phyloP scores from a whole-genome alignment of 2,888 invertebrate species.

The Taphrorychus bicolor region DNA sequence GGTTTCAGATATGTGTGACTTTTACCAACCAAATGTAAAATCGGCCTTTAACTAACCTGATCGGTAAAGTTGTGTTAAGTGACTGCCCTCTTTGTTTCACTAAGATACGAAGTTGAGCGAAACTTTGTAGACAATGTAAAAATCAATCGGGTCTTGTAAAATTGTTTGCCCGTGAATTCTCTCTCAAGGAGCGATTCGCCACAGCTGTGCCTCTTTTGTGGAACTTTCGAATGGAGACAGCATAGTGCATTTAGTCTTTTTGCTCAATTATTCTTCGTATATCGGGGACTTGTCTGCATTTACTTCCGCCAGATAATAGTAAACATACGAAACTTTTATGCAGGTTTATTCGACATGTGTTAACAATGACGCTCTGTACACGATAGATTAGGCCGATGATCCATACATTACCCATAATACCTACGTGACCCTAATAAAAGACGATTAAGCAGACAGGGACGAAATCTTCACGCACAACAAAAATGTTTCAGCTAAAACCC shows the following conservation, averaged over 20 bases:
- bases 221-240: slow-evolving; percentile 32
- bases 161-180: slow-evolving; percentile 33
- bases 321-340: not conserved
- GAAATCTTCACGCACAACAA: slow-evolving; percentile 32
- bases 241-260: slow-evolving; percentile 25
- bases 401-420: not conserved
- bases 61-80: not conserved
- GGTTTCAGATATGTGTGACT: slow-evolving; percentile 20
- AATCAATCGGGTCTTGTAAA: slow-evolving; percentile 30
- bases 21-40: not conserved
- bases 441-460: slow-evolving; percentile 23
- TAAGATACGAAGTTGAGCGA: not conserved
- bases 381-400: not conserved
- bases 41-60: not conserved
- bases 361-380: not conserved
- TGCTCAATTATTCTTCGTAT: slow-evolving; percentile 15
- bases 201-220: slow-evolving; percentile 37
- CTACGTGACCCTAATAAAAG: slow-evolving; percentile 12
- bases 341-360: not conserved
- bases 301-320: slow-evolving; percentile 2
- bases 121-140: slow-evolving; percentile 30
- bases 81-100: slow-evolving; percentile 1
- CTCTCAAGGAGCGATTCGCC: slow-evolving; percentile 34
- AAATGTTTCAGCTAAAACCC: slow-evolving; percentile 29
- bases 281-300: slow-evolving; percentile 7